Evolutionary conservation across 1,140 invertebrate genomes (phyloP).

Genomic region (Drosophila takahashii): DNA sequence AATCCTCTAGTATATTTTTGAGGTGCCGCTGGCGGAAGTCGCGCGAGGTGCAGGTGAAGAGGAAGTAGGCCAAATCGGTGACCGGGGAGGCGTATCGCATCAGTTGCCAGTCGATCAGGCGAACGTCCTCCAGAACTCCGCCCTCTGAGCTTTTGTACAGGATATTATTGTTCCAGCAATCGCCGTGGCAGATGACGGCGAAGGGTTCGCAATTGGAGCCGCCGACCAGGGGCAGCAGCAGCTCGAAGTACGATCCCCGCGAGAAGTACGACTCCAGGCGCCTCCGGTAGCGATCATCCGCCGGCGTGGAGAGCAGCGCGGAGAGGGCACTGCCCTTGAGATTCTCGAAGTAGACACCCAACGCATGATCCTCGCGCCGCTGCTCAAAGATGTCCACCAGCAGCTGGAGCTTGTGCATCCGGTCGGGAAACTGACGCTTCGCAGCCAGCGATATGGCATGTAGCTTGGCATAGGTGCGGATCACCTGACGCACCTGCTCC

Average conservation of each 20-base stretch:
- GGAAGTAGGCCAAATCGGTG: slow-evolving; percentile 86
- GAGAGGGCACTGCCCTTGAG: slow-evolving; percentile 61
- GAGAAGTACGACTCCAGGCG: slow-evolving; percentile 52
- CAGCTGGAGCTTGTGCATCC: slow-evolving; percentile 55
- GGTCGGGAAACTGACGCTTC: slow-evolving; percentile 69
- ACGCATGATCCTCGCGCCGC: slow-evolving; percentile 43
- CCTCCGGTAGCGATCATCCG: slow-evolving; percentile 5
- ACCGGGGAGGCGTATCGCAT: slow-evolving; percentile 86
- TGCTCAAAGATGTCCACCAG: slow-evolving; percentile 77
- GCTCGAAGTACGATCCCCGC: slow-evolving; percentile 46
- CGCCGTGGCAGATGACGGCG: slow-evolving; percentile 86
- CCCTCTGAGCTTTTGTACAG: slow-evolving; percentile 84
- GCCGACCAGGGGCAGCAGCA: slow-evolving; percentile 41
- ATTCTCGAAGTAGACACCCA: slow-evolving; percentile 63
- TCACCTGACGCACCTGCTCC: slow-evolving; percentile 84
- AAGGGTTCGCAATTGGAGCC: slow-evolving; percentile 75
- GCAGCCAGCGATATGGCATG: slow-evolving; percentile 86
- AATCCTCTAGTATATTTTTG: slow-evolving; percentile 85
- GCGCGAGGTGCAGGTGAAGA: slow-evolving; percentile 86
- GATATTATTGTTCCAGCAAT: slow-evolving; percentile 87
- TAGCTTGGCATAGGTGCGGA: slow-evolving; percentile 86
- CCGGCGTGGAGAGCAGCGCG: slow-evolving; percentile 12
- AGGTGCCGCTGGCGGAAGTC: slow-evolving; percentile 85
- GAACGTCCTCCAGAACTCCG: slow-evolving; percentile 63
- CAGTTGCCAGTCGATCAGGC: slow-evolving; percentile 87